A percentile compares a stretch with the other conserved stretches of the same genome.
Evolutionary conservation across 2,113 vertebrate species (phyloP).

Genomic region (Petrocephalus microphthalmus): DNA sequence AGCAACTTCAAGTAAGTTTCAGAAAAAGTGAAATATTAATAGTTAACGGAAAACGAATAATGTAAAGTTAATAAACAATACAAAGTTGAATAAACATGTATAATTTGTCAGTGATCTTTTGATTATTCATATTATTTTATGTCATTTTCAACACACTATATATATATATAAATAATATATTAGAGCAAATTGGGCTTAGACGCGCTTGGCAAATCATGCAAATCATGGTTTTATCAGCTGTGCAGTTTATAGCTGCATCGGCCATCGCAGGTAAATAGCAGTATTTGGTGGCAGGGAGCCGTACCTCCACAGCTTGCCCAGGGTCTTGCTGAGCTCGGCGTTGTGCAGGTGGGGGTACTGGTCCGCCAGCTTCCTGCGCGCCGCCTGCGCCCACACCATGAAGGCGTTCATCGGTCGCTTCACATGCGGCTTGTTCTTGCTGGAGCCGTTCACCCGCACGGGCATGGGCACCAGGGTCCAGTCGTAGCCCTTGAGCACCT

Average conservation of each 20-base stretch:
- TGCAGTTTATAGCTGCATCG: not conserved
- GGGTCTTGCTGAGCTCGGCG: constrained; percentile 93
- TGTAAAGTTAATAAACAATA: not conserved
- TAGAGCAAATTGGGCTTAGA: not conserved
- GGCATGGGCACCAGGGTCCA: constrained; percentile 98
- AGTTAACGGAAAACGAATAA: not conserved
- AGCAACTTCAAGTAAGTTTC: not conserved
- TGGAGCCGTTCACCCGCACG: constrained; percentile 88
- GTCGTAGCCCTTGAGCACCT: constrained; percentile 97
- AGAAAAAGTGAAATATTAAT: not conserved
- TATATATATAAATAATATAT: not conserved
- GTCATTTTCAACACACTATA: not conserved
- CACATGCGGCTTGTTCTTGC: constrained; percentile 87
- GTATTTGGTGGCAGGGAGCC: constrained; percentile 27
- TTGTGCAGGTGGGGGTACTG: constrained; percentile 97
- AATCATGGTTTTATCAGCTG: not conserved
- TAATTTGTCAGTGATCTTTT: not conserved
- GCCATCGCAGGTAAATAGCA: constrained; percentile 11
- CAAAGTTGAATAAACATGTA: not conserved
- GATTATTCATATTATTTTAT: not conserved
- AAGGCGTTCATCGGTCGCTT: constrained; percentile 78
- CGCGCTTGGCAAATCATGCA: not conserved
- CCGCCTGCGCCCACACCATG: constrained; percentile 89
- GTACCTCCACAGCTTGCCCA: constrained; percentile 94
- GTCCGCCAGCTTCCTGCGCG: constrained; percentile 88